Evolutionary conservation across 64 coral and sea anemone genomes (phyloP), one percentile per base, ranked within the genome.

Genomic region (Catalaphyllia jardinei): DNA sequence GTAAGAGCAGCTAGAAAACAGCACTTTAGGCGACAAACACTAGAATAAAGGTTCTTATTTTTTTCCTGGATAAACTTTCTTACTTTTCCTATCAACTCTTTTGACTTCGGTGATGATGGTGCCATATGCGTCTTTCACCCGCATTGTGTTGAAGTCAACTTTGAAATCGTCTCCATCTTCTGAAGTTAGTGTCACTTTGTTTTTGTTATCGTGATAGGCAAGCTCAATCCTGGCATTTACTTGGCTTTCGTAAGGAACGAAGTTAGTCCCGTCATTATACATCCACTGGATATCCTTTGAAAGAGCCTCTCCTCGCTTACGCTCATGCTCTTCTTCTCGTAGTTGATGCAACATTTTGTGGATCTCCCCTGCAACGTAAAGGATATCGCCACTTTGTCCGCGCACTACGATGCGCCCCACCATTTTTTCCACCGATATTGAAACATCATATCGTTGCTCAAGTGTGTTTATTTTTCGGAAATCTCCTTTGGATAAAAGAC

Each of bases 211-310:
- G 52, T 60, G 14, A n/a, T 78, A 80, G 8, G 93, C 88, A 13
- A 22, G 22, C 50, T 94, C 93, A 50, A 94, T 94, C 80, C 79
- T 60, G 12, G 88, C 93, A 24, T 94, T 94, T 39, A 86, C 19
- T 3, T 25, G 16, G 24, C 28, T 42, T 20, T 42, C 60, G 25
- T 87, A 83, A 14, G 60, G 31, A 27, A 30, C 52, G 78, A 57
- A 60, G 11, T 29, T 71, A 39, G 27, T 31, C 22, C 18, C 12
- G 30, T 85, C 55, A 28, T 65, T 28, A 29, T 80, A 90, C 61
- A 19, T 65, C 93, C 93, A 94, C 25, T 91, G 73, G 0, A 91
- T 86, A 15, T 90, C 83, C 50, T 94, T 90, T 35, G 75, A 77
- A 30, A 94, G 18, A 31, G 61, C 62, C 29, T 94, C 93, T 46